Evolutionary conservation across 2,888 invertebrate genomes (phyloP).

Genomic region (Dryocosmus kuriphilus): DNA sequence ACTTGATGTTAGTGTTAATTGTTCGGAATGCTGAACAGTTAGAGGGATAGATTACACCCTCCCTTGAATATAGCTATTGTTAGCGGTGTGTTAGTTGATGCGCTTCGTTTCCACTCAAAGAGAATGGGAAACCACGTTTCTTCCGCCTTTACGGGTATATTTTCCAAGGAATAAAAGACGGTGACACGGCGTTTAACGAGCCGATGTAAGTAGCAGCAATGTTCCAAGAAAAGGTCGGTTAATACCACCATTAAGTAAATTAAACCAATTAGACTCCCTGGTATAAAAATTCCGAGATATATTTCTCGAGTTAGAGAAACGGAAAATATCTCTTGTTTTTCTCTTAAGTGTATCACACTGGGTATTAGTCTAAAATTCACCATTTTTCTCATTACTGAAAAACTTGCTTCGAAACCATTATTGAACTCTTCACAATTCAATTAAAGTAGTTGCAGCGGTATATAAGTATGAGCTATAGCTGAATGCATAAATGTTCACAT

Average conservation of each 20-base stretch:
- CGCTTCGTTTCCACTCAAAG: conserved; percentile 11
- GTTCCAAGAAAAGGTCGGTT: conserved; percentile 28
- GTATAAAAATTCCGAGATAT: conserved; percentile 17
- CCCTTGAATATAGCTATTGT: conserved; percentile 1
- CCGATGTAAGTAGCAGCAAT: conserved; percentile 25
- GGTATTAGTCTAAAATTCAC: neutral
- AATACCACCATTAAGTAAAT: conserved; percentile 37
- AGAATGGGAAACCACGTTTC: conserved; percentile 37
- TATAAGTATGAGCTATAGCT: too few species aligned
- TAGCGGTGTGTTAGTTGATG: conserved; percentile 15
- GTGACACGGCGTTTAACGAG: conserved; percentile 36
- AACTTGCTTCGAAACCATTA: too few species aligned
- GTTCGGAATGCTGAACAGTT: conserved; percentile 1
- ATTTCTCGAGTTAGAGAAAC: neutral
- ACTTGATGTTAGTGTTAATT: neutral
- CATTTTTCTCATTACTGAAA: neutral
- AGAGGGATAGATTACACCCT: conserved; percentile 1
- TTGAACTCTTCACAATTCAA: neutral
- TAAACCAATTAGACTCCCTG: conserved; percentile 27
- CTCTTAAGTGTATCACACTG: neutral
- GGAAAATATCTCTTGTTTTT: neutral
- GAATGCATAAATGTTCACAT: neutral
- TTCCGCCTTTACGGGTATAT: conserved; percentile 32
- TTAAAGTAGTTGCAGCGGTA: too few species aligned
- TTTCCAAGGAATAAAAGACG: conserved; percentile 40